phyloP scores from a whole-genome alignment of 35 echinoderm and acorn worm species.

The Nesometra sesokonis region DNA sequence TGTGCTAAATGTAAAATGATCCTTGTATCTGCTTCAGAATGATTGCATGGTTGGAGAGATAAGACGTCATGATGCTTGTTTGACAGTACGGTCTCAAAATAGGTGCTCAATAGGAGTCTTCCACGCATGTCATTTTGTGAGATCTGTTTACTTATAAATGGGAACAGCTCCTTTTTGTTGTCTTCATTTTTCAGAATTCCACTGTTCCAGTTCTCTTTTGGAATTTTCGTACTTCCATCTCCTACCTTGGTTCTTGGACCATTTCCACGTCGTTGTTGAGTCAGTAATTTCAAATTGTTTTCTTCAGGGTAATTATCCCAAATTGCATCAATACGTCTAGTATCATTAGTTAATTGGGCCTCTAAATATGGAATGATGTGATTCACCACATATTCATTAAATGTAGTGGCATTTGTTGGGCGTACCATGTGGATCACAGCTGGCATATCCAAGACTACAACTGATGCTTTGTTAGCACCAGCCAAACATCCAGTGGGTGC shows the following conservation, averaged over 20 bases:
- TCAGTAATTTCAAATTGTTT: slow-evolving; percentile 13
- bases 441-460: slow-evolving; percentile 31
- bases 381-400: slow-evolving; percentile 16
- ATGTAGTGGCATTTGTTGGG: slow-evolving; percentile 17
- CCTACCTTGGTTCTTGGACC: slow-evolving; percentile 20
- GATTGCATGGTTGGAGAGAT: slow-evolving; percentile 29
- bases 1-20: slow-evolving; percentile 34
- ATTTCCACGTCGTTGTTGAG: slow-evolving; percentile 15
- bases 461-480: slow-evolving; percentile 20
- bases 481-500: too few relatives aligned
- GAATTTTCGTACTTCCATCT: slow-evolving; percentile 12
- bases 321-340: slow-evolving; percentile 7
- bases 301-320: slow-evolving; percentile 17
- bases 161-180: slow-evolving; percentile 27
- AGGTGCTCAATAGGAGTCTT: slow-evolving; percentile 20
- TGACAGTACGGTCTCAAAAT: slow-evolving; percentile 9
- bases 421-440: slow-evolving; percentile 16
- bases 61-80: slow-evolving; percentile 17
- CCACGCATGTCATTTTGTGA: slow-evolving; percentile 10
- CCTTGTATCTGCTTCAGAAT: slow-evolving; percentile 24
- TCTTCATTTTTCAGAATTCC: slow-evolving; percentile 21
- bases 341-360: slow-evolving; percentile 25
- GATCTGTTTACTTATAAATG: slow-evolving; percentile 23
- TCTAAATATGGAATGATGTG: slow-evolving; percentile 31
- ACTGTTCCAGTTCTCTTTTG: slow-evolving; percentile 20